Evolutionary conservation across 2,888 invertebrate genomes (phyloP), one percentile per base, ranked within the genome.

Genomic region (Agrilus cyanescens): DNA sequence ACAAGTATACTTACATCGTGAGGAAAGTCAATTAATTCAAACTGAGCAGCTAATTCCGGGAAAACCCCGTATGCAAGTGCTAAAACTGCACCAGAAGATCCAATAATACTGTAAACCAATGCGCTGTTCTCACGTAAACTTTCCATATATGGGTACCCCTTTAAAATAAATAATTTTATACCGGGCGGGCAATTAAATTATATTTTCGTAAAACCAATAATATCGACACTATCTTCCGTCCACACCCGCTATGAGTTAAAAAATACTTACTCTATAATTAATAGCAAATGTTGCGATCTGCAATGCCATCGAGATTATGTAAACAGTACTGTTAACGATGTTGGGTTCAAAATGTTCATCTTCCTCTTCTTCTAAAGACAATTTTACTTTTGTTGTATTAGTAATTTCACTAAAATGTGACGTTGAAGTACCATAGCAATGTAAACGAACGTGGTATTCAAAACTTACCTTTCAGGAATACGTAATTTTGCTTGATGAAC

Each of bases 81-180:
- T 43, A 95, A 69, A 41, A 97, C 88, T 13, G 85, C 79, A 25
- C 77, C 78, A 20, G 85, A 84, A 5, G 95, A 91, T 49, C 83
- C 73, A 46, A 89, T 53, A 48, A 98, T 77, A 60, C 95, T 94
- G 72, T 90, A 95, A 58, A 97, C 68, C 50, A 99, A 73, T 4
- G 93, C 82, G 61, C 85, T 86, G 70, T 99, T 98, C 65, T 94
- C 89, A 36, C 72, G 72, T 40, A 99, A 71, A 58, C 93, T 89
- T 67, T 97, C 96, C 98, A 99, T 99, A 62, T 91, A 99, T 3
- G 98, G 98, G 65, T 91, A 85, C 5, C 98, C 98, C 95, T 96
- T 63, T 12, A 64, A 63, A 57, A 52, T 44, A 47, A 20, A 20
- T 2, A 20, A 20, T 20, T 7, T 20, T 7, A 20, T 41, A 29